Conservation (phyloP, 1,140 invertebrate species). For the Drosophila biarmipes region DNA sequence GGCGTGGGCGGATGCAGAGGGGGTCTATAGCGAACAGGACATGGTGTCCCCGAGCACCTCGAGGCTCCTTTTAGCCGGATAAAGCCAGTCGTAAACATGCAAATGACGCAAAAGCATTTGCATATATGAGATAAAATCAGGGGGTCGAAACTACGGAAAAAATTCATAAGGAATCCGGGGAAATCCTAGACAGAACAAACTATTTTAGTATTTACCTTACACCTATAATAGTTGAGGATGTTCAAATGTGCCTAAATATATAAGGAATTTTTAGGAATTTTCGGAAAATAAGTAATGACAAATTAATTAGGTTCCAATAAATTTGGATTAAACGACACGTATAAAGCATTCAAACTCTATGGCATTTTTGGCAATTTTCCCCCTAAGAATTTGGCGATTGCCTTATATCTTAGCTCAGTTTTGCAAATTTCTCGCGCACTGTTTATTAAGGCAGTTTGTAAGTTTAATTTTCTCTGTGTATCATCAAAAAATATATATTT, state of each 20-base stretch:
- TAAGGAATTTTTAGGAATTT: too few species aligned
- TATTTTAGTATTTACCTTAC: background rate
- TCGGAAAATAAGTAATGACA: too few species aligned
- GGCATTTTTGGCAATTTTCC: too few species aligned
- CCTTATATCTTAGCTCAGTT: too few species aligned
- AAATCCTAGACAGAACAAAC: slow-evolving; percentile 1
- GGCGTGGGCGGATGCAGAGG: background rate
- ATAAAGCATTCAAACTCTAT: too few species aligned
- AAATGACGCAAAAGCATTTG: slow-evolving; percentile 46
- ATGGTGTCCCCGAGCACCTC: slow-evolving; percentile 41
- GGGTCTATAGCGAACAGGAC: slow-evolving; percentile 1
- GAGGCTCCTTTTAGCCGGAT: slow-evolving; percentile 13
- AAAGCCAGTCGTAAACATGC: slow-evolving; percentile 43
- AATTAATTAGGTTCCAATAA: too few species aligned
- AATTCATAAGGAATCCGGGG: background rate
- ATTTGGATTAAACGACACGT: too few species aligned
- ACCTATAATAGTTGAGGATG: background rate
- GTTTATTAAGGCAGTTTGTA: background rate
- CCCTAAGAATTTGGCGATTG: too few species aligned
- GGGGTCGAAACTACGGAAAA: slow-evolving; percentile 17
- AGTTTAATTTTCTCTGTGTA: background rate
- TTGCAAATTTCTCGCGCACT: background rate
- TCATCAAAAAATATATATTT: background rate
- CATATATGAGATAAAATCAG: slow-evolving; percentile 40
- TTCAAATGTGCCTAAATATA: too few species aligned